Evolutionary conservation across 2,113 vertebrate species (phyloP), one percentile per base, ranked within the genome.

Genomic region (Callipepla californica): DNA sequence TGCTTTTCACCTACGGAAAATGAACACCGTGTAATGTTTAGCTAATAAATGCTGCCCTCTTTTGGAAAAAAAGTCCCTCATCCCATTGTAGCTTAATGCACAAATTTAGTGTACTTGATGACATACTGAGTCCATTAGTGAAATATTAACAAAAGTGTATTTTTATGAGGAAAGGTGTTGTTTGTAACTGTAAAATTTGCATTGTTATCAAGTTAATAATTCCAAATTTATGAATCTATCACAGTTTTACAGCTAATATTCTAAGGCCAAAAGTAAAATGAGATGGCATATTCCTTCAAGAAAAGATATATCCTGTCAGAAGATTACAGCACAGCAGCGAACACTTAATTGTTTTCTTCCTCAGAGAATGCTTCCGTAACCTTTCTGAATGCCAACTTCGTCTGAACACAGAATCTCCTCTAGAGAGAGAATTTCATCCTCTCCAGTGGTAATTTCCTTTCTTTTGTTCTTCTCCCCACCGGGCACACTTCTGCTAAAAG

Each of bases 21-120:
- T 3, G 6, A 44, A 48, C 57, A 5, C 28, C 32, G 17, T 26
- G 6, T 9, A 90, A 11, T 74, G 25, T 97, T 97, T 55, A 69
- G 89, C 94, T 96, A 97, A 96, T 68, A 95, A 94, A 98, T 86
- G 97, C 93, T 98, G 97, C 97, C 97, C 97, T 97, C 97, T 98
- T 74, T 97, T 92, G 97, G 97, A 47, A 59, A 93, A 93, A 79
- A 82, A 2, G 10, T 36, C 16, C 6, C 14, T 92, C 38, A 23
- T 83, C 45, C 3, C 7, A 18, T 42, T 7, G 20, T 11, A 45
- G 42, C 6, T n/a, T 82, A 80, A 50, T 22, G 21, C n/a, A 88
- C 22, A 5, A 7, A 62, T 82, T 36, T 26, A 11, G 14, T 36
- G 7, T 15, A 30, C 40, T 5, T 5, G 8, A 32, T 57, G 11